These are phyloP conservation scores for Thaumatotibia leucotreta DNA, from an alignment of 1,140 invertebrate genomes.

Conservation along the genomic window DNA sequence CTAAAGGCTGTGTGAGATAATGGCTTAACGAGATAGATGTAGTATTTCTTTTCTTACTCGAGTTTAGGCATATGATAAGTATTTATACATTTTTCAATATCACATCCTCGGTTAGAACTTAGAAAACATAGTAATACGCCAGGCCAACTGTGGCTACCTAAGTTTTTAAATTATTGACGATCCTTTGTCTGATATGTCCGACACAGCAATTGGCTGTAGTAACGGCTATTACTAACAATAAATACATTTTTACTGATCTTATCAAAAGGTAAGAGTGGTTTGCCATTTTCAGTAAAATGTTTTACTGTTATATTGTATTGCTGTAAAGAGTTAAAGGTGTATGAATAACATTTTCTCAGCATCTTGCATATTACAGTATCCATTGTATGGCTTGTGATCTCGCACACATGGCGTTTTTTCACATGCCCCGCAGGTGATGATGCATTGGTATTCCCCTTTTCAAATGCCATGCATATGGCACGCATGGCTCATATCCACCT, in stretches of 20 bases:
- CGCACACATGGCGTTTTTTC: slow-evolving; percentile 6
- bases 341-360: neutral
- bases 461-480: neutral
- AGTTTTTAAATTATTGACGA: too few species aligned
- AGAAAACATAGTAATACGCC: too few species aligned
- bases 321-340: neutral
- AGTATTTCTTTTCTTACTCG: too few species aligned
- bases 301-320: neutral
- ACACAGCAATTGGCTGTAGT: too few species aligned
- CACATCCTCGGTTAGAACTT: too few species aligned
- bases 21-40: too few species aligned
- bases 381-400: neutral
- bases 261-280: neutral
- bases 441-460: slow-evolving; percentile 4
- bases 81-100: too few species aligned
- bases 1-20: too few species aligned
- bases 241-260: neutral
- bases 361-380: neutral
- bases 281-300: neutral
- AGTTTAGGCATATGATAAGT: too few species aligned
- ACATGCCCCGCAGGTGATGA: neutral
- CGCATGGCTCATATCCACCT: neutral
- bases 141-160: too few species aligned
- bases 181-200: too few species aligned
- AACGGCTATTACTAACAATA: too few species aligned